A percentile compares a stretch with the other conserved stretches of the same genome.
These are phyloP conservation scores for Hafferia zeledoni DNA, from an alignment of 2,797 vertebrate genomes.

Conservation along the genomic window DNA sequence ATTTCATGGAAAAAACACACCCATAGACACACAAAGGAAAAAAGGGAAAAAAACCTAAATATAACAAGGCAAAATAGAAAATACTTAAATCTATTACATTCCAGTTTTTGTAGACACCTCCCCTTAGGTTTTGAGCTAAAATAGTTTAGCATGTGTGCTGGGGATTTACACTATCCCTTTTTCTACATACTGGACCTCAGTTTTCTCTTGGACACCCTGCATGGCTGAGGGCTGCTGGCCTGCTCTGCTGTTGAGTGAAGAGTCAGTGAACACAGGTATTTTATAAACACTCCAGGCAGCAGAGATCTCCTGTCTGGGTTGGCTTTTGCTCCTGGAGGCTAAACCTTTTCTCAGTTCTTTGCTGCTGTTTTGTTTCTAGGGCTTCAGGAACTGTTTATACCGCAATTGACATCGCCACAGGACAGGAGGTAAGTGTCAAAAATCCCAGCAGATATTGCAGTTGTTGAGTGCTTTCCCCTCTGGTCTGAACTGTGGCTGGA, in stretches of 20 bases:
- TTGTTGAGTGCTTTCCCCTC: background rate
- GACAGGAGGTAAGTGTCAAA: constrained; percentile 87
- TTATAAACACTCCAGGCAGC: background rate
- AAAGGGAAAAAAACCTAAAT: accelerated
- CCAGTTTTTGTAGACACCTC: background rate
- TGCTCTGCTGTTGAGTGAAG: background rate
- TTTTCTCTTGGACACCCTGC: background rate
- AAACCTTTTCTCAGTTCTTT: background rate
- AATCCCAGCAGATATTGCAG: background rate
- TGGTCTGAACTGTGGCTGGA: background rate
- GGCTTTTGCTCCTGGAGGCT: background rate
- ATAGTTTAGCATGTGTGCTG: accelerated
- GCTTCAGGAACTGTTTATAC: constrained; percentile 98
- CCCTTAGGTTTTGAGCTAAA: background rate
- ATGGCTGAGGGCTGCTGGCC: background rate
- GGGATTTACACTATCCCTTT: background rate
- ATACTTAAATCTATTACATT: background rate
- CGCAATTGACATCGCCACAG: constrained; percentile 95
- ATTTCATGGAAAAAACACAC: background rate
- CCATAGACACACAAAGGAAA: background rate
- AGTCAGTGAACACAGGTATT: background rate
- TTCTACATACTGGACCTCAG: background rate
- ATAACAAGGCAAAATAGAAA: background rate
- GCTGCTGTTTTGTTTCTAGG: constrained; percentile 72
- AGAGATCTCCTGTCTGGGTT: background rate